Evolutionary conservation across 2,113 vertebrate species (phyloP).

Genomic region (Sinocyclocheilus rhinocerous): DNA sequence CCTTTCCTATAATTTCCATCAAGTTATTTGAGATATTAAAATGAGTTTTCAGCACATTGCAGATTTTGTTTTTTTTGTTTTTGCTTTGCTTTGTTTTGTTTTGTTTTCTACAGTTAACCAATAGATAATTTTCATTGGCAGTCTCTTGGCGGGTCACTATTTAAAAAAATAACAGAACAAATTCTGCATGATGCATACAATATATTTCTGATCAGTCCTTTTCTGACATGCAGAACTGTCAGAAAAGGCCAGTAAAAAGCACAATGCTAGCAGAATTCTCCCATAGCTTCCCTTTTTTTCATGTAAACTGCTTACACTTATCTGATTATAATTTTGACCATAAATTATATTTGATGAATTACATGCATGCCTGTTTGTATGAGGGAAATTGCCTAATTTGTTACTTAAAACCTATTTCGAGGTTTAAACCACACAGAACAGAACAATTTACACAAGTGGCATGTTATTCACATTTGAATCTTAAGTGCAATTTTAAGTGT

Average conservation of each 20-base stretch:
- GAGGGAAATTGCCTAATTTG: not conserved
- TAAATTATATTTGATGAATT: not conserved
- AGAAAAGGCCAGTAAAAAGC: not conserved
- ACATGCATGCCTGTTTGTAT: not conserved
- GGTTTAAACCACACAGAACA: not conserved
- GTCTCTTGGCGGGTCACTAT: too few species aligned
- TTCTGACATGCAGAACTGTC: not conserved
- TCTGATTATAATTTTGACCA: not conserved
- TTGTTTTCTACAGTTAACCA: too few species aligned
- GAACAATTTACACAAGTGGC: not conserved
- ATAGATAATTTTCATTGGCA: too few species aligned
- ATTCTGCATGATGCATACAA: too few species aligned
- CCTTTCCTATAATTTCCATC: too few species aligned
- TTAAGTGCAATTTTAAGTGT: not conserved
- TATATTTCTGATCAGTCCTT: not conserved
- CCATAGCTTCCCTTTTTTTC: not conserved
- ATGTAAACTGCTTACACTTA: not conserved
- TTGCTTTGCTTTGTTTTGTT: too few species aligned
- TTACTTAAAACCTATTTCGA: not conserved
- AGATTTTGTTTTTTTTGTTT: too few species aligned
- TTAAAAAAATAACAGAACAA: too few species aligned
- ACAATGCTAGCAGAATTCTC: not conserved
- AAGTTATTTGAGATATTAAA: too few species aligned
- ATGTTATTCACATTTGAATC: not conserved
- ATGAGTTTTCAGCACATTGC: too few species aligned